Evolutionary conservation across 2,113 vertebrate species (phyloP).

Genomic region (Hippolais icterina): DNA sequence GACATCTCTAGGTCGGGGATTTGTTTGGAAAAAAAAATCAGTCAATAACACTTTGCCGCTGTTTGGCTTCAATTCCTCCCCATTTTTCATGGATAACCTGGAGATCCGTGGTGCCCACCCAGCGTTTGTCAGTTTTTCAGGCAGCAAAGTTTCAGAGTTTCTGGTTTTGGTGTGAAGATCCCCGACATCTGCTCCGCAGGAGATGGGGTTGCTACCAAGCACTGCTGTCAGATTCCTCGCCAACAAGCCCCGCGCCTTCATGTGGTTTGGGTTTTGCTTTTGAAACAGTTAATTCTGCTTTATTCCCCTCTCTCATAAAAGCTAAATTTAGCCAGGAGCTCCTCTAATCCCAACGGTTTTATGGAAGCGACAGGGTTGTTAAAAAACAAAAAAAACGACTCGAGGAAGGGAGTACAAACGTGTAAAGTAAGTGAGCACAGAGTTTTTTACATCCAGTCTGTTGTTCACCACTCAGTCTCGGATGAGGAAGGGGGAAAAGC

Average conservation of each 20-base stretch:
- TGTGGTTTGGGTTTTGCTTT: constrained; percentile 83
- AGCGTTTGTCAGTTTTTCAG: not conserved
- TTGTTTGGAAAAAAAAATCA: not conserved
- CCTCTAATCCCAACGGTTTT: constrained; percentile 77
- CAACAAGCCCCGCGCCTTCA: constrained; percentile 75
- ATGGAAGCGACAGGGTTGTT: constrained; percentile 68
- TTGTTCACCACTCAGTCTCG: not conserved
- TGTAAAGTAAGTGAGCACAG: constrained; percentile 8
- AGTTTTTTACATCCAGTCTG: not conserved
- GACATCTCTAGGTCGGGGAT: not conserved
- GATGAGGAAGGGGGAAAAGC: constrained; percentile 1
- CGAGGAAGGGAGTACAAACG: constrained; percentile 37
- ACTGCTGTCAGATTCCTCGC: constrained; percentile 80
- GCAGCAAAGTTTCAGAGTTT: constrained; percentile 22
- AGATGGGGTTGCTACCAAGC: constrained; percentile 76
- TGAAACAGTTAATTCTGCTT: constrained; percentile 80
- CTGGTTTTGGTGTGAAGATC: constrained; percentile 67
- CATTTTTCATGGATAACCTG: not conserved
- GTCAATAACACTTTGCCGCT: not conserved
- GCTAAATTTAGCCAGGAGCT: constrained; percentile 80
- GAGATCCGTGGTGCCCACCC: not conserved
- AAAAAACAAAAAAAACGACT: not conserved
- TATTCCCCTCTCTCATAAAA: constrained; percentile 79
- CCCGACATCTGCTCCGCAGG: constrained; percentile 77
- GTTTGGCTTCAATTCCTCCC: not conserved